Percentiles rank a stretch among this genome's conserved stretches.
Evolutionary conservation across 2,113 vertebrate species (phyloP).

Genomic region (Oryzias melastigma): DNA sequence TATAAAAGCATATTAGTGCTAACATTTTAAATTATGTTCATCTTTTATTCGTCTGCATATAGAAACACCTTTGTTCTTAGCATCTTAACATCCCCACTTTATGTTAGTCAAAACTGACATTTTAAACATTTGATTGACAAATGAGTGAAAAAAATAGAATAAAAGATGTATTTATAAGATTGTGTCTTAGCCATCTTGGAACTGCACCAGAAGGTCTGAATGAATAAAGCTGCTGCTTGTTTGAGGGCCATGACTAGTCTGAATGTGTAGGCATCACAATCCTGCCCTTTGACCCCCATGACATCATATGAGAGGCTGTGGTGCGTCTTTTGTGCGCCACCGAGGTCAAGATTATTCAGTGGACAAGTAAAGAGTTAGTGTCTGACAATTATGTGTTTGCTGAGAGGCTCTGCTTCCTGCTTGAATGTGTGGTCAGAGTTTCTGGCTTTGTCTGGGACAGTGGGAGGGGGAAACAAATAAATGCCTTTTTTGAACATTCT

Average conservation of each 20-base stretch:
- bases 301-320: constrained; percentile 61
- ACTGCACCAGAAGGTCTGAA: constrained; percentile 36
- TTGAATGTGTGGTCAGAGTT: not conserved
- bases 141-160: constrained; percentile 18
- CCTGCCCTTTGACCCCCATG: constrained; percentile 48
- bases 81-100: too few relatives aligned
- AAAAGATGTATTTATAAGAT: constrained; percentile 38
- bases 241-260: constrained; percentile 25
- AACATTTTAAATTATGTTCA: too few relatives aligned
- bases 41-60: too few relatives aligned
- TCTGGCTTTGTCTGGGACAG: too few relatives aligned
- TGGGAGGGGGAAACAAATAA: too few relatives aligned
- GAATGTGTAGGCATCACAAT: constrained; percentile 58
- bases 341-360: constrained; percentile 69
- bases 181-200: constrained; percentile 48
- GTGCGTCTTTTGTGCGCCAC: constrained; percentile 60
- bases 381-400: constrained; percentile 61
- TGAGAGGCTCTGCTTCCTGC: constrained; percentile 25
- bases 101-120: not conserved
- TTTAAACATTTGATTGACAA: not conserved
- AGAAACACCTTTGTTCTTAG: too few relatives aligned
- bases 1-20: too few relatives aligned
- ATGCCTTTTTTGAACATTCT: too few relatives aligned
- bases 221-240: constrained; percentile 50
- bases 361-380: constrained; percentile 56